phyloP scores from a whole-genome alignment of 2,113 vertebrate genomes.

The Phalacrocorax aristotelis region DNA sequence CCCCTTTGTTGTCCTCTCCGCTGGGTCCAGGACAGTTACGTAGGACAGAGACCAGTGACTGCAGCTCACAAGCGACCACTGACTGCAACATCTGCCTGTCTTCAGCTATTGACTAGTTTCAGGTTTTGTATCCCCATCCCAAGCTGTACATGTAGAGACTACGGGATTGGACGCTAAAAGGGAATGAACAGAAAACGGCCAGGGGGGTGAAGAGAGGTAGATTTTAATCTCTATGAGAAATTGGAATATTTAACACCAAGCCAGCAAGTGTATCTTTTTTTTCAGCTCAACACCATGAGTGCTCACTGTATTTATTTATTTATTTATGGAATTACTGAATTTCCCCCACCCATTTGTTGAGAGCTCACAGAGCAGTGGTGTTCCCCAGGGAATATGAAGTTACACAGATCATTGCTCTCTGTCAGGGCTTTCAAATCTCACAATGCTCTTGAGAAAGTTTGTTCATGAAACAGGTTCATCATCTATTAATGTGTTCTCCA shows the following conservation, averaged over 20 bases:
- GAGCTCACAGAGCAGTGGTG: not conserved
- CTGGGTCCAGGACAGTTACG: not conserved
- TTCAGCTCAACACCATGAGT: not conserved
- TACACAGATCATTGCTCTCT: conserved; percentile 38
- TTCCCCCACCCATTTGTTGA: not conserved
- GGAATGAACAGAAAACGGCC: not conserved
- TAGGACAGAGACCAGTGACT: not conserved
- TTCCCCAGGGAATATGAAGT: not conserved
- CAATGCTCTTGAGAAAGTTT: conserved; percentile 27
- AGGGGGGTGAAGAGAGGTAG: not conserved
- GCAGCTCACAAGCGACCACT: not conserved
- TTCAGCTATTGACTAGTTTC: not conserved
- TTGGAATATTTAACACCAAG: not conserved
- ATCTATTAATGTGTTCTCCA: conserved; percentile 32
- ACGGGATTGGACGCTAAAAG: not conserved
- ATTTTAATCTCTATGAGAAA: not conserved
- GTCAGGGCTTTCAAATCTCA: conserved; percentile 3
- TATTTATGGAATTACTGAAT: not conserved
- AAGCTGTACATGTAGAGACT: not conserved
- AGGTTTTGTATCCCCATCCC: not conserved
- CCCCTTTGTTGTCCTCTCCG: not conserved
- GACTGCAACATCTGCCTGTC: not conserved
- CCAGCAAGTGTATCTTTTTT: not conserved
- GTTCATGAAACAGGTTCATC: not conserved
- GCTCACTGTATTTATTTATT: not conserved